Conservation (phyloP, 1,140 invertebrate species). For the Sinonovacula constricta region DNA sequence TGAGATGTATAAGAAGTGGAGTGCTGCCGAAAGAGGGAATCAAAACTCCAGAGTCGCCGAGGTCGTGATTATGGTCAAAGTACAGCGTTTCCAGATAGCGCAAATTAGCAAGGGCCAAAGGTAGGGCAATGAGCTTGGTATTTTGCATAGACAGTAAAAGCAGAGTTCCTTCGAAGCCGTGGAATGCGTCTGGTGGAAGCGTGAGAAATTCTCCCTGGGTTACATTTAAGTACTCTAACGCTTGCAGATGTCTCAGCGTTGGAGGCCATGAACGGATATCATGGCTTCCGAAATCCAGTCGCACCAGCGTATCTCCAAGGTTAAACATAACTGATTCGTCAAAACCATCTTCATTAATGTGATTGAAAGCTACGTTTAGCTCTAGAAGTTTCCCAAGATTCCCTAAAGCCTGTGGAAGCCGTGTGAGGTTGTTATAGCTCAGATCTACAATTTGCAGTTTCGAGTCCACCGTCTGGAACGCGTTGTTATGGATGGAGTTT, state of each 20-base stretch:
- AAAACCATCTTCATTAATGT: constrained; percentile 28
- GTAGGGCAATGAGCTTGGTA: constrained; percentile 39
- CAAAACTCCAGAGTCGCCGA: constrained; percentile 39
- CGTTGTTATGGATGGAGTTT: neutral
- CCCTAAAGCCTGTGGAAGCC: constrained; percentile 18
- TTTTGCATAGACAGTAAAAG: constrained; percentile 24
- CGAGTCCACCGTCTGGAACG: constrained; percentile 30
- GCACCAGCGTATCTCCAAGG: constrained; percentile 22
- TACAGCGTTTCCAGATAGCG: constrained; percentile 22
- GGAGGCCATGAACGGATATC: constrained; percentile 1
- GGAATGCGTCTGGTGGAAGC: constrained; percentile 30
- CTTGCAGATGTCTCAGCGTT: constrained; percentile 38
- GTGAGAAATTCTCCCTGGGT: constrained; percentile 33
- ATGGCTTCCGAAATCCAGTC: constrained; percentile 25
- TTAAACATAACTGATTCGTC: constrained; percentile 27
- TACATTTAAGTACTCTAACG: constrained; percentile 14
- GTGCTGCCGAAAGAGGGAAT: constrained; percentile 36
- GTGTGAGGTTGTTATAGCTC: neutral
- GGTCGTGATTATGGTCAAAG: constrained; percentile 48
- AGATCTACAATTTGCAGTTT: neutral
- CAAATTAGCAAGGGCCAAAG: constrained; percentile 29
- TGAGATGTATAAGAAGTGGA: constrained; percentile 8
- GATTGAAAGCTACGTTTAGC: constrained; percentile 28
- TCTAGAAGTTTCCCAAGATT: neutral
- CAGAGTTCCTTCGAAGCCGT: constrained; percentile 46